These are phyloP conservation scores for Emmelina monodactyla DNA, from an alignment of 2,888 invertebrate species.

Conservation along the genomic window DNA sequence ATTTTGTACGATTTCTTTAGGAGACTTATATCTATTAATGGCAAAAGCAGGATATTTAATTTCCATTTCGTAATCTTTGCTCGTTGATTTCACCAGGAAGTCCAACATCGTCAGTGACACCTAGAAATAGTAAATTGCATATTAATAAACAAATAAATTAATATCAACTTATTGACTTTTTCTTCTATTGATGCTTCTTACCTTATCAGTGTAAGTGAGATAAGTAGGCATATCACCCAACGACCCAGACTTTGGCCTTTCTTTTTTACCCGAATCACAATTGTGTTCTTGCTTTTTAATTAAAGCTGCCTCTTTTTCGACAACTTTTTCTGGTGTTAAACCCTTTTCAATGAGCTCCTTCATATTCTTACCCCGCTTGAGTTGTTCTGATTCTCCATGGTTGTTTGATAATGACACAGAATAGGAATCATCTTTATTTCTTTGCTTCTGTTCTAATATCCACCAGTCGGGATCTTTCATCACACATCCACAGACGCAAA, in stretches of 20 bases:
- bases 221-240: constrained; percentile 80
- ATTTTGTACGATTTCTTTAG: constrained; percentile 11
- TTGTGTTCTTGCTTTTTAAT: constrained; percentile 34
- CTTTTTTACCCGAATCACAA: constrained; percentile 21
- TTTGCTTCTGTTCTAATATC: constrained; percentile 64
- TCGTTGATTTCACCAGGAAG: constrained; percentile 42
- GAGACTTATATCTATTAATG: constrained; percentile 15
- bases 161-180: no score
- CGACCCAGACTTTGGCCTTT: constrained; percentile 56
- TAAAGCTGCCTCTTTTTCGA: constrained; percentile 36
- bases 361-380: constrained; percentile 39
- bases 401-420: constrained; percentile 54
- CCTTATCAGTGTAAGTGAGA: constrained; percentile 73
- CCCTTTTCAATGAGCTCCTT: constrained; percentile 36
- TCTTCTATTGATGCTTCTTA: constrained; percentile 26
- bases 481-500: constrained; percentile 84
- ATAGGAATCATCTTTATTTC: constrained; percentile 26
- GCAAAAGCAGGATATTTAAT: constrained; percentile 32
- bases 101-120: constrained; percentile 71
- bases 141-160: constrained; percentile 7
- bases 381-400: constrained; percentile 41
- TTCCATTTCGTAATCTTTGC: constrained; percentile 27
- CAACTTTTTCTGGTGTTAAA: constrained; percentile 35
- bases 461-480: constrained; percentile 92
- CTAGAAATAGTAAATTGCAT: constrained; percentile 36